Base-by-base conservation (phyloP, 2,797 vertebrate species). In the Rachycentron canadum region DNA sequence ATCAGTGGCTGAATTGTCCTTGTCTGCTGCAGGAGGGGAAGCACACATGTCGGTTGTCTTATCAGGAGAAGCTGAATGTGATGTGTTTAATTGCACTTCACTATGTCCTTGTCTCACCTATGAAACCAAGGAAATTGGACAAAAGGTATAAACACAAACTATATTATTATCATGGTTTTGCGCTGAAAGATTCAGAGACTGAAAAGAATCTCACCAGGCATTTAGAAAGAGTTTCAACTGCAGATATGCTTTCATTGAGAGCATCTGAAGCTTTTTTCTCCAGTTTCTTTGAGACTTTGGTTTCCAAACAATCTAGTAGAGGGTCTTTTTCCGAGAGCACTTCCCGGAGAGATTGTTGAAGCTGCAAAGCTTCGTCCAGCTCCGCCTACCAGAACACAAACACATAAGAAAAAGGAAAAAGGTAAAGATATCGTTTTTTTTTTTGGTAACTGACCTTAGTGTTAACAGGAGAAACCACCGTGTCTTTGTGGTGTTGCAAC, bases 291-390 rank as follows among this genome's bases (percentile, higher is more conserved):
- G 32, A 34, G 23, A n/a, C 49, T 30, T 83, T 56, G 68, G 38
- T 7, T 12, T 83, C 88, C 49, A 90, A 25, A 60, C 69, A 79
- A 43, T 78, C 58, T 3, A 30, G 32, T 26, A 93, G 85, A 56
- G 90, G 62, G 19, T 78, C 59, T 38, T 5, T 52, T 5, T 83
- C 75, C n/a, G 83, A 58, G 10, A 87, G 69, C 3, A 76, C 40
- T 1, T 77, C 79, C 26, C 6, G 9, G 52, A 91, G 63, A 36
- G 41, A 12, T 34, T 30, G 65, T 19, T 86, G 80, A 64, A 74
- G 84, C 36, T 14, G 23, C 56, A 82, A 52, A 38, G 84, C 85
- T 41, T 88, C 78, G 64, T 89, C 78, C 60, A 87, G 57, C 63
- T 60, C 49, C 3, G 38, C 73, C 89, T 91, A 6, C 23, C 7